Evolutionary conservation across 2,888 invertebrate genomes (phyloP).

Genomic region (Lithophane socia): DNA sequence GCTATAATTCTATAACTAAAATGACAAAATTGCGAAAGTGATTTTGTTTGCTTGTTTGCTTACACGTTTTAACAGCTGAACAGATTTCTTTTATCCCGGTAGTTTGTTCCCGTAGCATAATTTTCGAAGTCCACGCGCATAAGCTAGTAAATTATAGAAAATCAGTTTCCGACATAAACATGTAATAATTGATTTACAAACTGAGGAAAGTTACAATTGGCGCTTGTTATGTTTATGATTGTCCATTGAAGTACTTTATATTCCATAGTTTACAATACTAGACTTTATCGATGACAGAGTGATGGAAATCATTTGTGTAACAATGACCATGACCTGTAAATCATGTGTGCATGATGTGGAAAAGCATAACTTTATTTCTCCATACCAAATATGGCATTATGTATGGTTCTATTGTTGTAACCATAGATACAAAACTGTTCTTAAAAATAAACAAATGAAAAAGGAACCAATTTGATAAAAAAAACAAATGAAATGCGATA

Average conservation of each 20-base stretch:
- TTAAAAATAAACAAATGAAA: slow-evolving; percentile 9
- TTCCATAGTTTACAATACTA: slow-evolving; percentile 21
- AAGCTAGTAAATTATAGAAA: slow-evolving; percentile 8
- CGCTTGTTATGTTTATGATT: slow-evolving; percentile 29
- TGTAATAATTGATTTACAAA: slow-evolving; percentile 25
- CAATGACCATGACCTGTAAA: slow-evolving; percentile 19
- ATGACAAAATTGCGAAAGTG: too few species aligned
- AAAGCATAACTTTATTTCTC: not conserved
- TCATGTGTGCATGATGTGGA: not conserved
- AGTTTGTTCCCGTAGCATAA: too few species aligned
- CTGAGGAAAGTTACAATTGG: slow-evolving; percentile 28
- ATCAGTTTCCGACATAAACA: slow-evolving; percentile 28
- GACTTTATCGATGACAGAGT: slow-evolving; percentile 5
- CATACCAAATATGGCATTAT: slow-evolving; percentile 26
- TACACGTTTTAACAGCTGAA: too few species aligned
- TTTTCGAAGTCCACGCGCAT: too few species aligned
- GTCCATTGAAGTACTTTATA: slow-evolving; percentile 9
- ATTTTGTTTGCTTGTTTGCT: too few species aligned
- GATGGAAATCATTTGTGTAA: slow-evolving; percentile 26
- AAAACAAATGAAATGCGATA: slow-evolving; percentile 1
- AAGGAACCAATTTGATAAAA: not conserved
- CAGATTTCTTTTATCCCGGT: too few species aligned
- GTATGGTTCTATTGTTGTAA: slow-evolving; percentile 1
- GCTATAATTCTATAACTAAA: not conserved
- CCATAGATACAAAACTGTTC: not conserved